Evolutionary conservation across 2,113 vertebrate species (phyloP).

Genomic region (Furnarius figulus): DNA sequence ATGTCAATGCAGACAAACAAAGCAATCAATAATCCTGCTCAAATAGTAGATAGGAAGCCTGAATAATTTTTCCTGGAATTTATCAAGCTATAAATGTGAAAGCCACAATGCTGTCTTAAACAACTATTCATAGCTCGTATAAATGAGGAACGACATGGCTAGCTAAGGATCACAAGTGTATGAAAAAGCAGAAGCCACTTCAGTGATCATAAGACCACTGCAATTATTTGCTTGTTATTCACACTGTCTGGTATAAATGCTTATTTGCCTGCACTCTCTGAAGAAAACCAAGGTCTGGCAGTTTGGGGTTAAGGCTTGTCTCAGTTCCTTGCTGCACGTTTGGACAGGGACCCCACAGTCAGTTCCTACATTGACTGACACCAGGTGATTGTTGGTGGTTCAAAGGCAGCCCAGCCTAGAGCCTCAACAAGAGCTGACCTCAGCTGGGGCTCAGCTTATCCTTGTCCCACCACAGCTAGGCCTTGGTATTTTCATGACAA

Average conservation of each 20-base stretch:
- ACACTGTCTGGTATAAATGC: rapidly evolving
- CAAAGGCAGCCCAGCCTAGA: not conserved
- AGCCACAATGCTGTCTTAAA: not conserved
- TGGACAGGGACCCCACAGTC: not conserved
- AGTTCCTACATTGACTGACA: rapidly evolving
- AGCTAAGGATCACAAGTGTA: not conserved
- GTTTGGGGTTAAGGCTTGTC: not conserved
- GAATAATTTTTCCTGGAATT: not conserved
- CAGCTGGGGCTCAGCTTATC: not conserved
- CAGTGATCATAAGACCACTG: not conserved
- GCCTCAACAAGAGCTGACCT: not conserved
- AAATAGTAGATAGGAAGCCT: not conserved
- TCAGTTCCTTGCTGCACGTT: not conserved
- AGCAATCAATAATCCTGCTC: not conserved
- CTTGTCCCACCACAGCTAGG: not conserved
- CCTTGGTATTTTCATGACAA: not conserved
- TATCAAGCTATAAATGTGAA: not conserved
- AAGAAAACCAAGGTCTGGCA: not conserved
- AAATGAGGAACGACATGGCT: not conserved
- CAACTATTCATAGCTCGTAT: not conserved
- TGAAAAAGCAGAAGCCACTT: not conserved
- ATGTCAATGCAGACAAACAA: not conserved
- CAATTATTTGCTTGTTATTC: not conserved
- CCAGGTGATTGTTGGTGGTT: too few relatives aligned
- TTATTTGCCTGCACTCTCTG: not conserved